Conservation (phyloP, 2,888 invertebrate species). For the Leptinotarsa juncta region DNA sequence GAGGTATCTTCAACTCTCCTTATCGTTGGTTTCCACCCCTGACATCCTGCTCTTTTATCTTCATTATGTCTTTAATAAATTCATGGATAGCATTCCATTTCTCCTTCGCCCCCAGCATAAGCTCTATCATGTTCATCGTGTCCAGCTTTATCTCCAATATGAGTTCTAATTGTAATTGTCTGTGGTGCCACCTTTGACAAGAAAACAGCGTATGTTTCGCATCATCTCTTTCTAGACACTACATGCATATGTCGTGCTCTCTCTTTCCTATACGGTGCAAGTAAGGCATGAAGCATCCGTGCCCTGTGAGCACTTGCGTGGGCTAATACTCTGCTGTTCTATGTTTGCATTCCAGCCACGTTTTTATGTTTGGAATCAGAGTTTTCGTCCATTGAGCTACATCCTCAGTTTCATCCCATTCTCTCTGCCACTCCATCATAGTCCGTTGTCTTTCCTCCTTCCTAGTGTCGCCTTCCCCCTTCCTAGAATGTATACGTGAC, state of each 20-base stretch:
- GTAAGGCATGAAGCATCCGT: background rate
- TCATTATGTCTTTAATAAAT: background rate
- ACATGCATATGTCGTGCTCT: background rate
- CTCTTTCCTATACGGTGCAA: background rate
- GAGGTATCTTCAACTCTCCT: background rate
- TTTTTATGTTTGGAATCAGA: background rate
- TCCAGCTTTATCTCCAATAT: background rate
- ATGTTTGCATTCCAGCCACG: too few species aligned
- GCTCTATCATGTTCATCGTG: background rate
- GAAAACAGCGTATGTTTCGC: conserved; percentile 10
- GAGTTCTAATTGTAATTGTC: background rate
- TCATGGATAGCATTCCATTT: background rate
- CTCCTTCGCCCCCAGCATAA: background rate
- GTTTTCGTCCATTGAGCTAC: conserved; percentile 19
- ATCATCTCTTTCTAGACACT: conserved; percentile 5
- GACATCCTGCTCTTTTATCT: background rate
- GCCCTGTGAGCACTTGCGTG: too few species aligned
- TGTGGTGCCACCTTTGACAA: background rate
- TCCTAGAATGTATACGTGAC: background rate
- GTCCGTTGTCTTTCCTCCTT: background rate
- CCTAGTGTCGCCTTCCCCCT: background rate
- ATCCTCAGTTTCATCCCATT: conserved; percentile 9
- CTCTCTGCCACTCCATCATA: conserved; percentile 17
- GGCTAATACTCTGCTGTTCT: too few species aligned
- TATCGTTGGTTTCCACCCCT: background rate